These are phyloP conservation scores for Chaenocephalus aceratus DNA, from an alignment of 2,113 vertebrate genomes.

Conservation along the genomic window DNA sequence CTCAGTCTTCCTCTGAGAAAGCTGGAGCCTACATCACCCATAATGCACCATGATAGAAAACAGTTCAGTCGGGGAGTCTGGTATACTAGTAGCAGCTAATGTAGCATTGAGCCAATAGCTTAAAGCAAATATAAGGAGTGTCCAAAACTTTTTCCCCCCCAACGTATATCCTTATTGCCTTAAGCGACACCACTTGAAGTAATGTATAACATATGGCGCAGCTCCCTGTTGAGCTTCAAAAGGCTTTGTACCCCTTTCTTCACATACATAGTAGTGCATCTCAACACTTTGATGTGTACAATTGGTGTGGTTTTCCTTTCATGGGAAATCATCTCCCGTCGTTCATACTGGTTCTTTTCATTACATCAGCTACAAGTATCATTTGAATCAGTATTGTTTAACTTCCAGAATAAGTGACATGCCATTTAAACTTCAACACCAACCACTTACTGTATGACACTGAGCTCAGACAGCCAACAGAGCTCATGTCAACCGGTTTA, in stretches of 20 bases:
- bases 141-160: neutral
- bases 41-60: neutral
- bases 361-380: constrained; percentile 1
- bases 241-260: neutral
- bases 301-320: neutral
- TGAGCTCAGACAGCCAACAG: constrained; percentile 10
- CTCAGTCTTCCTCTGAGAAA: neutral
- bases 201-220: neutral
- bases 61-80: neutral
- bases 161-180: neutral
- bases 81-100: neutral
- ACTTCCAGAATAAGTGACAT: constrained; percentile 21
- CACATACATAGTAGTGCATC: neutral
- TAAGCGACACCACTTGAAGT: too few species aligned
- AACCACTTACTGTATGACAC: constrained; percentile 13
- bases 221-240: neutral
- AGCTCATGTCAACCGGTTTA: constrained; percentile 22
- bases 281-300: constrained; percentile 1
- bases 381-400: constrained; percentile 26
- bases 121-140: neutral
- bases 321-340: neutral
- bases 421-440: constrained; percentile 28
- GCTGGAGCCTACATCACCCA: neutral
- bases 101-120: neutral
- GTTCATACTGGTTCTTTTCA: neutral